Base-by-base conservation (phyloP, 2,888 invertebrate species). In the Stomorhina lunata region DNA sequence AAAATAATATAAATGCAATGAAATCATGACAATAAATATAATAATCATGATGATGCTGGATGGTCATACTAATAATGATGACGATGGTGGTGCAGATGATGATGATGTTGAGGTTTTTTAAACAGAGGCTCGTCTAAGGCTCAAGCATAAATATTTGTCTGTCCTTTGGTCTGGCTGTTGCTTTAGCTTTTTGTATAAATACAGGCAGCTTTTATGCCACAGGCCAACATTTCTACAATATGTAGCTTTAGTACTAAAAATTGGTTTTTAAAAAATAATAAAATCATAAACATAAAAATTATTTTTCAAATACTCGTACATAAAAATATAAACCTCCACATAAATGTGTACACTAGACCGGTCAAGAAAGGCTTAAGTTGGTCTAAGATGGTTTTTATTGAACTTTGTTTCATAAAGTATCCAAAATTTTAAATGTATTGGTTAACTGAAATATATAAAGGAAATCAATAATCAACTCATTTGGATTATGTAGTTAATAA, bases 11-110 rank as follows among this genome's bases (percentile, higher is more conserved):
- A 84, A 68, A 71, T 59, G 71, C 61, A 77, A 50, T 68, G 34
- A 71, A 76, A 55, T 71, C 76, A 81, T 80, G 76, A 68, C 78
- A 81, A 81, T 55, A 76, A 66, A 76, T 48, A 27, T 29, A 59
- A 66, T 68, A 40, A 59, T 61, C 48, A 68, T 43, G 69, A 32
- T 53, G 15, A 63, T 68, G 50, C 15, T 61, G 61, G 9, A 69
- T 61, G 68, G 34, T 55, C 53, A 63, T 68, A 55, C n/a, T 29
- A 59, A 66, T 68, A 40, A 59, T 61, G 45, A 68, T 43, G 69
- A 32, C 43, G 15, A 63, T 68, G 50, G 12, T 61, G 61, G 9
- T n/a, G n/a, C n/a, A n/a, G n/a, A 69, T 61, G 68, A 29, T 55
- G 43, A 63, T 68, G 45, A 43, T 73, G 65, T 27, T 43, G 69